Percentiles rank a stretch among this genome's conserved stretches.
These are phyloP conservation scores for Passer domesticus DNA, from an alignment of 2,113 vertebrate genomes.

Conservation along the genomic window DNA sequence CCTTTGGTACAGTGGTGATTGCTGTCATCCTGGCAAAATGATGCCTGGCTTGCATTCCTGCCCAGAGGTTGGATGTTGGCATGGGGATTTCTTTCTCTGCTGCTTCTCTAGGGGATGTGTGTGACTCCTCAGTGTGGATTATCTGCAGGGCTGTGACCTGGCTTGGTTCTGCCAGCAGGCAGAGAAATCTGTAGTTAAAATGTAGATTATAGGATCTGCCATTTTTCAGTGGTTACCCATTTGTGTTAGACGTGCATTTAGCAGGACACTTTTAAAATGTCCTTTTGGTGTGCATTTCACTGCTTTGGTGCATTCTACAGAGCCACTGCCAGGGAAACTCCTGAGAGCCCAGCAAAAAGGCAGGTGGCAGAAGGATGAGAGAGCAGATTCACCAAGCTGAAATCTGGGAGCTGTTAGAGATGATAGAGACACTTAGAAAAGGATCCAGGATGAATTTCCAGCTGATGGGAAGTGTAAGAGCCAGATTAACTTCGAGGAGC, in stretches of 20 bases:
- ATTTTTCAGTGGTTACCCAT: neutral
- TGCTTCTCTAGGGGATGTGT: neutral
- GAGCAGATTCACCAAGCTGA: neutral
- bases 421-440: neutral
- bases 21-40: constrained; percentile 45
- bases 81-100: constrained; percentile 63
- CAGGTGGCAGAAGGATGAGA: neutral
- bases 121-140: neutral
- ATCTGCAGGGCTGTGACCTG: neutral
- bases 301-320: neutral
- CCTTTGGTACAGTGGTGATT: constrained; percentile 7
- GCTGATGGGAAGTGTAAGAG: neutral
- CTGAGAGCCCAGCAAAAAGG: neutral
- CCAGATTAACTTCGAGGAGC: neutral
- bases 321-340: neutral
- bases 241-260: neutral
- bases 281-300: neutral
- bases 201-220: neutral
- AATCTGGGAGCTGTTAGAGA: neutral
- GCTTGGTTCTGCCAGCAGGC: neutral
- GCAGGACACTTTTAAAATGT: neutral
- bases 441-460: neutral
- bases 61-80: constrained; percentile 58
- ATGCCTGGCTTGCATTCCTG: constrained; percentile 66
- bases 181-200: neutral